Percentiles rank a stretch among this genome's conserved stretches.
These are phyloP conservation scores for Habroteleia sp. DNA, from an alignment of 2,888 invertebrate species.

Conservation along the genomic window DNA sequence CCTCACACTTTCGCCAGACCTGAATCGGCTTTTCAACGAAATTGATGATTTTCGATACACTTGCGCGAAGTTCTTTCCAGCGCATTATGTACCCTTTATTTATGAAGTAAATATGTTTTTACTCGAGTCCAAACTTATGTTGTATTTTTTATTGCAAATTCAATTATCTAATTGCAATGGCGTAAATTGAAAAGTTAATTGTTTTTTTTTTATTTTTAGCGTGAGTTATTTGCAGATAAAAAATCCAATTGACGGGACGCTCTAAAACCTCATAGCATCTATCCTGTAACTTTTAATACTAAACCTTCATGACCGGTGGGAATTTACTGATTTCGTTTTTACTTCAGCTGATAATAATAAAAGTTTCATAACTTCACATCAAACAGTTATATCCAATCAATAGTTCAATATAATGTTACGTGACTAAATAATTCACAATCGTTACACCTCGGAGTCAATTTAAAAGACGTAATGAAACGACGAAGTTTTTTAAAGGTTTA, in stretches of 20 bases:
- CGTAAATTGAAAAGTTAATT: too few species aligned
- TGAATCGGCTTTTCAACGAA: conserved; percentile 3
- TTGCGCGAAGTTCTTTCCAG: neutral
- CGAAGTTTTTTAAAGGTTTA: too few species aligned
- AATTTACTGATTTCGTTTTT: conserved; percentile 17
- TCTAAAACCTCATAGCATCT: conserved; percentile 2
- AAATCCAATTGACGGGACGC: neutral
- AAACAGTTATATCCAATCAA: conserved; percentile 33
- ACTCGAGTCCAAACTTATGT: too few species aligned
- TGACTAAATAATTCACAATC: conserved; percentile 19
- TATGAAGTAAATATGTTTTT: too few species aligned
- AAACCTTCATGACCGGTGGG: conserved; percentile 15
- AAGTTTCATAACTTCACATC: conserved; percentile 17
- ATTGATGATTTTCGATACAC: neutral
- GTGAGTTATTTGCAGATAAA: neutral
- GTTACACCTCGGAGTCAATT: conserved; percentile 12
- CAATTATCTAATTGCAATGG: too few species aligned
- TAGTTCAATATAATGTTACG: conserved; percentile 12
- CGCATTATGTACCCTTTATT: neutral
- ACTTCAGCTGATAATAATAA: conserved; percentile 4
- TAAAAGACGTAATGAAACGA: conserved; percentile 23
- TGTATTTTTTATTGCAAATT: too few species aligned
- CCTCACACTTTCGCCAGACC: conserved; percentile 1
- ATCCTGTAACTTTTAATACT: conserved; percentile 7
- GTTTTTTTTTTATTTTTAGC: neutral